Base-by-base conservation (phyloP, 1,140 invertebrate species). In the Zelostemma sp. region DNA sequence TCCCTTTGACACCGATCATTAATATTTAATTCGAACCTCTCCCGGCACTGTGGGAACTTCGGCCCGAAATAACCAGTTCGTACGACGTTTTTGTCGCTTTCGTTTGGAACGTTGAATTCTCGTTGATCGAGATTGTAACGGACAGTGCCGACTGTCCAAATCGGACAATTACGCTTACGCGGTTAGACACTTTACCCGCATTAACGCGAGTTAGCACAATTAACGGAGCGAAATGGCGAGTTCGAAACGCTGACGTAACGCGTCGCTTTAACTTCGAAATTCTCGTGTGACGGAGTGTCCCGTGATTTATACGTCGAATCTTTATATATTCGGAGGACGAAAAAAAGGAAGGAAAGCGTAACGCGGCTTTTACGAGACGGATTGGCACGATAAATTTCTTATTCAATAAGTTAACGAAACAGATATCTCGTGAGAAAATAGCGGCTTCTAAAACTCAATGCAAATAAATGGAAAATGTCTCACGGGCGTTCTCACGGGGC, bases 121-220 rank as follows among this genome's bases (percentile, higher is more conserved):
- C 21, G 21, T 25, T 25, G 21, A 25, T 4, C 8, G 21, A 25
- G 21, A 25, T 25, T 8, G 21, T 25, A 67, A 48, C 48, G 63
- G 49, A 60, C 76, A 80, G 78, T 76, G 59, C 75, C 47, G 14
- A 25, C 46, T 33, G 12, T 62, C 71, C 57, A 71, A 79, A 79
- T 79, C 73, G 75, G 74, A 66, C 74, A 76, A 78, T 79, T 79
- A 79, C 65, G 40, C 73, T 77, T 68, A 54, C 57, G 56, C 59
- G 55, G 69, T 77, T 68, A 60, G 64, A 56, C 69, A 35, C 25
- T 64, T 76, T 64, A 63, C 60, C 55, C 74, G 67, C 69, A 79
- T 78, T 59, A 55, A 28, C 40, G 43, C 28, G 17, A 73, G 62
- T 76, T 73, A 53, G 63, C 51, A 53, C 70, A 78, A 80, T 78